phyloP scores from a whole-genome alignment of 1,140 invertebrate genomes.

The Drosophila sucinea region DNA sequence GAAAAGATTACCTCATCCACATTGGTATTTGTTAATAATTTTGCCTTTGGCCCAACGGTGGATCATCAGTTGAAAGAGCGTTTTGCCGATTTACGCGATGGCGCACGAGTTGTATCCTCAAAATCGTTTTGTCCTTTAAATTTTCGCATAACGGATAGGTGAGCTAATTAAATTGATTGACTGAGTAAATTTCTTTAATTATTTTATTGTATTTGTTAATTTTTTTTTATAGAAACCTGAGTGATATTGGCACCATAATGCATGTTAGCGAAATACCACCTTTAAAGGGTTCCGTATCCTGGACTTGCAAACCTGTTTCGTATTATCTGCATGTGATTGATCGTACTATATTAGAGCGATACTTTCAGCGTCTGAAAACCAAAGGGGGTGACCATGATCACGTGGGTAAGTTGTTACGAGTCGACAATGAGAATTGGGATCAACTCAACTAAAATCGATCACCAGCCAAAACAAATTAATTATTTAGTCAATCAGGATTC shows the following conservation, averaged over 20 bases:
- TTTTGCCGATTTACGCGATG: conserved; percentile 97
- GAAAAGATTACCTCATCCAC: conserved; percentile 96
- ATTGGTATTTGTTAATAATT: conserved; percentile 99
- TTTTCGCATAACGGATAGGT: conserved; percentile 97
- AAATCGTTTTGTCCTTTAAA: conserved; percentile 99
- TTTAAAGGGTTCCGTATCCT: conserved; percentile 96
- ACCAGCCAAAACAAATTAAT: neutral
- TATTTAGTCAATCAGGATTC: conserved; percentile 1
- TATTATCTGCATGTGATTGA: conserved; percentile 99
- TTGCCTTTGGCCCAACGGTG: conserved; percentile 98
- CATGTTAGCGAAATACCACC: conserved; percentile 98
- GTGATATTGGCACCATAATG: conserved; percentile 99
- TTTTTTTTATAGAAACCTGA: conserved; percentile 84
- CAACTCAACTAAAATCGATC: conserved; percentile 31
- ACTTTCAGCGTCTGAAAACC: conserved; percentile 95
- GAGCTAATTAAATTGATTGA: conserved; percentile 82
- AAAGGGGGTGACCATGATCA: conserved; percentile 87
- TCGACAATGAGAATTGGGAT: neutral
- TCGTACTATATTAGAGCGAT: conserved; percentile 97
- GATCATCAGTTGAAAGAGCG: conserved; percentile 98
- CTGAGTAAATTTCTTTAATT: neutral
- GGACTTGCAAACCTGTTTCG: conserved; percentile 98
- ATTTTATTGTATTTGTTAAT: neutral
- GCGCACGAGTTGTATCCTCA: conserved; percentile 98
- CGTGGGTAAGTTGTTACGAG: conserved; percentile 69